Evolutionary conservation across 2,888 invertebrate species (phyloP).

Genomic region (Hyppa rectilinea): DNA sequence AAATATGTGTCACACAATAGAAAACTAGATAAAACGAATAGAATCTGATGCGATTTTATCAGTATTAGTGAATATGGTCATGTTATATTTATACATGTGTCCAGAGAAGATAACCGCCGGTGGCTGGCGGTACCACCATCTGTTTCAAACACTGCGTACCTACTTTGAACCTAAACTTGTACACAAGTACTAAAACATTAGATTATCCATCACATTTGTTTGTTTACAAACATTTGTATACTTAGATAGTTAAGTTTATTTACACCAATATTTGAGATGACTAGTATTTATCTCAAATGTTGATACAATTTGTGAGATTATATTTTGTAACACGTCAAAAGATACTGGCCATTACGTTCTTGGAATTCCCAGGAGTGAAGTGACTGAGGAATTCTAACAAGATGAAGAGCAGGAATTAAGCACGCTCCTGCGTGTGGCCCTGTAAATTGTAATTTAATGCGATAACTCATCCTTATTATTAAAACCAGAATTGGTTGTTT

Average conservation of each 20-base stretch:
- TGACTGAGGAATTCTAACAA: neutral
- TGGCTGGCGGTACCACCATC: slow-evolving; percentile 83
- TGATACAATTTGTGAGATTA: neutral
- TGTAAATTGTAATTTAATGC: slow-evolving; percentile 2
- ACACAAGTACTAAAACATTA: slow-evolving; percentile 17
- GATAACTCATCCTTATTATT: slow-evolving; percentile 1
- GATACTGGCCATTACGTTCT: neutral
- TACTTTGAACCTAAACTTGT: slow-evolving; percentile 59
- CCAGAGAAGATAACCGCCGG: slow-evolving; percentile 75
- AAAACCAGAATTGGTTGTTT: slow-evolving; percentile 7
- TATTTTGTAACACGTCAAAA: neutral
- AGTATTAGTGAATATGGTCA: slow-evolving; percentile 44
- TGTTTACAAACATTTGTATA: slow-evolving; percentile 23
- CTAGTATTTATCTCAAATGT: neutral
- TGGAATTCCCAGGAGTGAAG: neutral
- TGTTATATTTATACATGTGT: slow-evolving; percentile 51
- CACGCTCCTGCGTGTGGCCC: neutral
- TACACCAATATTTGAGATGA: slow-evolving; percentile 11
- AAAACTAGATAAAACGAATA: slow-evolving; percentile 50
- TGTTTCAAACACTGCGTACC: slow-evolving; percentile 72
- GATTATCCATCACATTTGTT: slow-evolving; percentile 32
- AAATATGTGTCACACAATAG: slow-evolving; percentile 43
- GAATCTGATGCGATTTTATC: slow-evolving; percentile 58
- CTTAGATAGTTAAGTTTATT: slow-evolving; percentile 18
- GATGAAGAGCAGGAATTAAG: neutral